Evolutionary conservation across 2,888 invertebrate species (phyloP).

Genomic region (Falcaria lacertinaria): DNA sequence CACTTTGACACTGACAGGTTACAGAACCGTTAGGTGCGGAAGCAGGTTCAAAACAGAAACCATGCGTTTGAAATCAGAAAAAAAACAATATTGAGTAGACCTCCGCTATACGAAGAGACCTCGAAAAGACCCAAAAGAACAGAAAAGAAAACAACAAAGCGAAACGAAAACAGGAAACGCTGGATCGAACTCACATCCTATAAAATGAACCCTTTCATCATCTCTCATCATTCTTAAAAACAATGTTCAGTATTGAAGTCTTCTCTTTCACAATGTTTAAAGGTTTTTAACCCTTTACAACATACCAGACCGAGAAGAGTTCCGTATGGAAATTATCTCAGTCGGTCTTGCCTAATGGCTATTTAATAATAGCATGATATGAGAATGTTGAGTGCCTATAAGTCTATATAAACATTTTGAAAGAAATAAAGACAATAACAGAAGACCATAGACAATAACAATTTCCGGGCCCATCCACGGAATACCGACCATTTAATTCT

Average conservation of each 20-base stretch:
- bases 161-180: conserved; percentile 45
- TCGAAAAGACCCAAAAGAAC: conserved; percentile 34
- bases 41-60: conserved; percentile 7
- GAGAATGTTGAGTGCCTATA: too few species aligned
- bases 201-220: conserved; percentile 53
- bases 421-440: too few species aligned
- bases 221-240: conserved; percentile 28
- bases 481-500: too few species aligned
- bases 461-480: too few species aligned
- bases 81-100: conserved; percentile 21
- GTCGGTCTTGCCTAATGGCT: too few species aligned
- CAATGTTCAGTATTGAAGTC: neutral
- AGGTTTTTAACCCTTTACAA: too few species aligned
- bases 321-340: too few species aligned
- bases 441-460: too few species aligned
- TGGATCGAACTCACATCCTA: conserved; percentile 48
- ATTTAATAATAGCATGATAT: too few species aligned
- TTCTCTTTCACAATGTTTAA: neutral
- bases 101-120: conserved; percentile 46
- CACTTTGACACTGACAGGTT: neutral
- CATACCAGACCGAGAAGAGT: too few species aligned
- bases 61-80: conserved; percentile 11
- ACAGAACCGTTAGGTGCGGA: neutral
- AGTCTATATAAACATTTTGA: too few species aligned
- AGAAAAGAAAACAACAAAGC: conserved; percentile 40